Conservation (phyloP, 2,797 vertebrate genomes). For the Steatocranus sp. region DNA sequence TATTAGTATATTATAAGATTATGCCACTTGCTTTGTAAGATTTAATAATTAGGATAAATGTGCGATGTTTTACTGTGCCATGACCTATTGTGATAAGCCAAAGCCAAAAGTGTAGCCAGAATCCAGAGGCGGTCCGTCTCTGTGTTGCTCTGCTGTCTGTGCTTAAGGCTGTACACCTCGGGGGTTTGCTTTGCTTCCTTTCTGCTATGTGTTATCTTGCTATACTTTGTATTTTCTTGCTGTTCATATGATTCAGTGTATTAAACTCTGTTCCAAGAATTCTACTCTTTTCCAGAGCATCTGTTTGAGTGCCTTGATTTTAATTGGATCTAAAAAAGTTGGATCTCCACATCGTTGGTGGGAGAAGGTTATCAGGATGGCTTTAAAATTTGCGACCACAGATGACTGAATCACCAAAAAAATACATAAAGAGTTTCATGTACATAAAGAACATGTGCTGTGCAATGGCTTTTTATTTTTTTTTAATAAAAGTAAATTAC, state of each 20-base stretch:
- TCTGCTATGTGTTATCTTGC: background rate
- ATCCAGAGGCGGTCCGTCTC: background rate
- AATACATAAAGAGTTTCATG: fast-evolving
- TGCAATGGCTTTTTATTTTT: background rate
- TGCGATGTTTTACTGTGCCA: fast-evolving
- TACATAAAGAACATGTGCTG: background rate
- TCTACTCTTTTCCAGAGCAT: background rate
- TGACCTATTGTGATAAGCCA: background rate
- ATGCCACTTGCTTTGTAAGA: background rate
- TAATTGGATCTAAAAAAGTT: background rate
- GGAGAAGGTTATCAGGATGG: background rate
- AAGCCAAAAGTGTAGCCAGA: background rate
- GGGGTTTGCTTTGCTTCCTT: background rate
- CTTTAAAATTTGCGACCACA: background rate
- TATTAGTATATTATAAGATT: background rate
- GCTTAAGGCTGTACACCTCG: background rate
- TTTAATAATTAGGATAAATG: background rate
- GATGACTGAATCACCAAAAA: background rate
- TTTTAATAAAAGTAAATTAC: background rate
- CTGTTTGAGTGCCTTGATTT: background rate
- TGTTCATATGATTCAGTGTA: background rate
- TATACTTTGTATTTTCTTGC: background rate
- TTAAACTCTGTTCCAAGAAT: background rate
- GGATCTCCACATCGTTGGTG: background rate
- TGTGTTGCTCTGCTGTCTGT: background rate